Percentiles rank a stretch among this genome's conserved stretches.
phyloP scores from a whole-genome alignment of 2,888 invertebrate genomes.

The Orthosia gracilis region DNA sequence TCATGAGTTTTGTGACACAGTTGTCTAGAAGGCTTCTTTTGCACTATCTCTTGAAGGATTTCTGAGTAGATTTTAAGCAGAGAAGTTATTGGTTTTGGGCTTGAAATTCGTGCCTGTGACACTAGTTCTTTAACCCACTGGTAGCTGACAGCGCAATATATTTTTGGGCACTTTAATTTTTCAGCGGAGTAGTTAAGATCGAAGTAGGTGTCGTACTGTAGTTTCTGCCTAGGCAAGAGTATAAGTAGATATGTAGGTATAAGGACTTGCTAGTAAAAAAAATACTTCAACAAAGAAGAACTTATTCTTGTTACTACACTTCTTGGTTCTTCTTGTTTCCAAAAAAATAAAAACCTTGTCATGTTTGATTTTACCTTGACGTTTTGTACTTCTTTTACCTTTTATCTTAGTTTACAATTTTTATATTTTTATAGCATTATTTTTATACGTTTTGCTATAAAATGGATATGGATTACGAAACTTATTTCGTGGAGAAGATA shows the following conservation, averaged over 20 bases:
- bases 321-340: constrained; percentile 11
- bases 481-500: constrained; percentile 42
- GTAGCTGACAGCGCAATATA: not conserved
- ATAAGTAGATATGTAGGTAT: too few relatives aligned
- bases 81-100: constrained; percentile 11
- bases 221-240: too few relatives aligned
- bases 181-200: not conserved
- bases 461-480: constrained; percentile 55
- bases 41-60: constrained; percentile 38
- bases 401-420: too few relatives aligned
- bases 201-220: too few relatives aligned
- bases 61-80: constrained; percentile 15
- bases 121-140: not conserved
- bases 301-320: not conserved
- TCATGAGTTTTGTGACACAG: constrained; percentile 58
- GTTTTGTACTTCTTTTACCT: too few relatives aligned
- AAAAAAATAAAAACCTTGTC: constrained; percentile 11
- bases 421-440: not conserved
- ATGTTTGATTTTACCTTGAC: not conserved
- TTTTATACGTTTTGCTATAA: constrained; percentile 45
- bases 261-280: too few relatives aligned
- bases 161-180: not conserved
- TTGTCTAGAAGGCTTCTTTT: constrained; percentile 45
- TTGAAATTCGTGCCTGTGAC: not conserved
- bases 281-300: not conserved